phyloP scores from a whole-genome alignment of 2,888 invertebrate genomes.

The Rhabditophanes sp. region DNA sequence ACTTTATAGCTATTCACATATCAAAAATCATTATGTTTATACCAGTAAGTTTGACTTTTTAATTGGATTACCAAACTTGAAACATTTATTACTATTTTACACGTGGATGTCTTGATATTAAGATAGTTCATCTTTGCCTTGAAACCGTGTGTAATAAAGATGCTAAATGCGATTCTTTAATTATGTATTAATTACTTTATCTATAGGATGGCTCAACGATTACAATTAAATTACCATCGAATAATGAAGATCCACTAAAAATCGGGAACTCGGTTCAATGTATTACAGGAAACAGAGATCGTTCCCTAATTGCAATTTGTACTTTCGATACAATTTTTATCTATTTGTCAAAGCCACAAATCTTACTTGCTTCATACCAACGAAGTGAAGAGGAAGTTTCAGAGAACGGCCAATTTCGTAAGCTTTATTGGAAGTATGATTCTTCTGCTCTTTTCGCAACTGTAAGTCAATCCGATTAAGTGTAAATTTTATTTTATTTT shows the following conservation, averaged over 20 bases:
- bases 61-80: too few relatives aligned
- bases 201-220: constrained; percentile 20
- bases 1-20: too few relatives aligned
- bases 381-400: constrained; percentile 19
- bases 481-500: constrained; percentile 10
- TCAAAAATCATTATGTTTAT: too few relatives aligned
- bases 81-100: too few relatives aligned
- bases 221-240: constrained; percentile 11
- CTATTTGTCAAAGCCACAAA: constrained; percentile 34
- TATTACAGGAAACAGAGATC: constrained; percentile 32
- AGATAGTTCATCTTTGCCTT: neutral
- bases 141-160: too few relatives aligned
- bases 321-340: constrained; percentile 23
- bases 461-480: constrained; percentile 16
- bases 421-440: constrained; percentile 36
- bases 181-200: neutral
- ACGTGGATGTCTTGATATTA: constrained; percentile 1
- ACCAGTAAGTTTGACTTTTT: constrained; percentile 11
- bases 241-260: constrained; percentile 7
- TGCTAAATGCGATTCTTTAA: too few relatives aligned
- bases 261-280: constrained; percentile 9
- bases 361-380: constrained; percentile 24
- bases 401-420: constrained; percentile 21
- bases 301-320: constrained; percentile 24
- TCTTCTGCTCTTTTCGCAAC: constrained; percentile 26